Evolutionary conservation across 2,113 vertebrate species (phyloP).

Genomic region (Diglossa brunneiventris): DNA sequence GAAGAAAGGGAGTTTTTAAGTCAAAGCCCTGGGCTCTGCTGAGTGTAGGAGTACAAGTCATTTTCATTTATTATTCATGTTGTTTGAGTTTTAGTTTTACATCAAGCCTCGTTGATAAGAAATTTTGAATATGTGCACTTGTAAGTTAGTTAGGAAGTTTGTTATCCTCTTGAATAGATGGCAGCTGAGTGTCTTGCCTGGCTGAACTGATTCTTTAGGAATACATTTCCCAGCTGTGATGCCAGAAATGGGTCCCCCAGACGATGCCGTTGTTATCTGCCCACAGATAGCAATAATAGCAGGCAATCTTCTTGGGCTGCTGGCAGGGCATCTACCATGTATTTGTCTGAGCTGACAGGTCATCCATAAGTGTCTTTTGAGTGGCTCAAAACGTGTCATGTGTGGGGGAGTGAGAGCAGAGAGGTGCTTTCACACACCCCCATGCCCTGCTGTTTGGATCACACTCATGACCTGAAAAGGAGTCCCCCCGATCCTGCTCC

Average conservation of each 20-base stretch:
- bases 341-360: background rate
- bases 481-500: background rate
- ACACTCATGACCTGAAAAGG: background rate
- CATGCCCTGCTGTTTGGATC: background rate
- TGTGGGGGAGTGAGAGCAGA: background rate
- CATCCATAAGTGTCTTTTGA: background rate
- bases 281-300: background rate
- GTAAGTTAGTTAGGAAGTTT: background rate
- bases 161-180: background rate
- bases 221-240: background rate
- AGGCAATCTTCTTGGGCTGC: background rate
- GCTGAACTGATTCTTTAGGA: background rate
- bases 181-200: background rate
- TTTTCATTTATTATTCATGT: slow-evolving; percentile 20
- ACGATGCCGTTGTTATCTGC: background rate
- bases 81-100: slow-evolving; percentile 23
- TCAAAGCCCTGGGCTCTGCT: background rate
- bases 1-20: background rate
- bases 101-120: slow-evolving; percentile 3
- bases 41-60: background rate
- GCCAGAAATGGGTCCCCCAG: background rate
- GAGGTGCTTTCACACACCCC: background rate
- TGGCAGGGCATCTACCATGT: background rate
- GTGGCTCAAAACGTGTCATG: background rate
- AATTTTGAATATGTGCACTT: background rate